Base-by-base conservation (phyloP, 1,140 invertebrate genomes). In the Drosophila tani region DNA sequence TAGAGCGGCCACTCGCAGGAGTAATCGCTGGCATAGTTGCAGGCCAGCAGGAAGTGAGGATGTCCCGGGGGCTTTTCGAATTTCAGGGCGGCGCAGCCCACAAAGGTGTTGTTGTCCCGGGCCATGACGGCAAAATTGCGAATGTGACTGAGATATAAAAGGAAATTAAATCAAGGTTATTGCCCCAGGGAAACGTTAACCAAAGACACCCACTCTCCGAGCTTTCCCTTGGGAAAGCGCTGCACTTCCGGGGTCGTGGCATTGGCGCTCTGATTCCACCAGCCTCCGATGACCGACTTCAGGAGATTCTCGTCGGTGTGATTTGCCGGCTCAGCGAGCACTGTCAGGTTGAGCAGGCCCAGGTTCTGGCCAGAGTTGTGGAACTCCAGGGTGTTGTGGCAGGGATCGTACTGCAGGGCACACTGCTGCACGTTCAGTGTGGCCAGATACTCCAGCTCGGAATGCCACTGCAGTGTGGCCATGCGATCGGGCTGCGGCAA, bases 71-170 rank as follows among this genome's bases (percentile, higher is more conserved):
- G 29, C 38, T 65, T 70, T 1, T 55, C 40, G 21, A 46, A 85
- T 17, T 50, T 47, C 15, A 81, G 17, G 19, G 75, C 85, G 15
- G 81, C 85, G 43, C 85, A 88, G 24, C 85, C 85, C 43, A 88
- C 64, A 24, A 58, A 65, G 7, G 81, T 88, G 29, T 81, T 79
- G 68, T 85, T 90, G 21, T 90, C 82, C 15, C 75, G 55, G 24
- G 85, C 85, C 79, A 90, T 77, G 1, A 90, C 41, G 5, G 81
- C 85, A 51, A 88, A 88, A 51, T 90, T 70, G 9, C 78, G 70
- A 11, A 88, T 32, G 8, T n/a, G 24, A n/a, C 84, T 88, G 57
- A 9, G n/a, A 19, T 55, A 9, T 5, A n/a, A 47, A 19, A n/a
- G 7, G 0, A 14, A 53, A 17, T 40, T 2, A 56, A 41, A 46